Base-by-base conservation (phyloP, 2,888 invertebrate species). In the Cataglyphis albicans region DNA sequence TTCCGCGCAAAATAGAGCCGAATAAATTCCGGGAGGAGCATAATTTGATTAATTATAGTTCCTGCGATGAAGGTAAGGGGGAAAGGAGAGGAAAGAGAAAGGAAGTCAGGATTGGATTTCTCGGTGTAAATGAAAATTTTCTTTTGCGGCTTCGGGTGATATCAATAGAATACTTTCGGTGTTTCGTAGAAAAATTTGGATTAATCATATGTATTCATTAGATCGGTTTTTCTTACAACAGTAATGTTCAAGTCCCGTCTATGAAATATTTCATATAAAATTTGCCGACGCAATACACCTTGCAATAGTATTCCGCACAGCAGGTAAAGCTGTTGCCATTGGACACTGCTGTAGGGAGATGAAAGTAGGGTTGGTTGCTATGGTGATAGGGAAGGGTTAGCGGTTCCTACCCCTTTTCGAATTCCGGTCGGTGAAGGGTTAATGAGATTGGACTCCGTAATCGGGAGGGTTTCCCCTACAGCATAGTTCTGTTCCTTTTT, bases 381-480 rank as follows among this genome's bases (percentile, higher is more conserved):
- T 92, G 92, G 84, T 80, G 86, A 92, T 92, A 52, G 48, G 83
- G 87, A 92, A 92, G 92, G 91, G 91, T 91, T 92, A 91, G 90
- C 87, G n/a, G 88, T 85, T 85, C 89, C 89, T 84, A 88, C 85
- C 91, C 91, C 87, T 86, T 88, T 86, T 87, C 83, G 90, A 90
- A 92, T 90, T 89, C 88, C 85, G 81, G 68, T 75, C 81, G 82
- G 87, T 90, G 91, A 93, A 91, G 92, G 92, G 93, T 93, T 93
- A 93, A 93, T 92, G 92, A 92, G 92, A 92, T 93, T 91, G 92
- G 91, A 87, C 32, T 64, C 55, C 29, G 35, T 61, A 81, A 82
- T 75, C 84, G 85, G 75, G 84, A 81, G 84, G 83, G 68, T 88
- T 83, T 52, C 64, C 78, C 84, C 81, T 78, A 55, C 75, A 59